Percentiles rank a stretch among this genome's conserved stretches.
Conservation (phyloP, 2,113 vertebrate genomes). For the Salvelinus sp. region DNA sequence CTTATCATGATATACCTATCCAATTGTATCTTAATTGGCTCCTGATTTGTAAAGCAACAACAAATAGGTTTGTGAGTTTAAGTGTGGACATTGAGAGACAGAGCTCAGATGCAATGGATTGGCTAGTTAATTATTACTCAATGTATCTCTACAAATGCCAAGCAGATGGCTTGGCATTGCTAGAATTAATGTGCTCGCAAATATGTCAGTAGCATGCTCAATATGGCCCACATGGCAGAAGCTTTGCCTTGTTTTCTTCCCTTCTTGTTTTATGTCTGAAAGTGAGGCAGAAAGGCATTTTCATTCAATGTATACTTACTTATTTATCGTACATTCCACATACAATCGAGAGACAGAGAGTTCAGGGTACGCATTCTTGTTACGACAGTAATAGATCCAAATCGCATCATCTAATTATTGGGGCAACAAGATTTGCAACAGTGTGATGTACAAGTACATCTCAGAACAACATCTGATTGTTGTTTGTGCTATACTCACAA, state of each 20-base stretch:
- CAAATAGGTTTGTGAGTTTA: conserved; percentile 30
- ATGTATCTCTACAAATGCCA: conserved; percentile 56
- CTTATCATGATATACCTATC: not conserved
- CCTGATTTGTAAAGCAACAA: conserved; percentile 28
- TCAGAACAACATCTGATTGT: conserved; percentile 39
- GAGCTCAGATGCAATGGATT: conserved; percentile 38
- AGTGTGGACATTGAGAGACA: conserved; percentile 17
- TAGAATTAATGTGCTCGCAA: conserved; percentile 63
- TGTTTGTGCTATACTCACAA: conserved; percentile 34
- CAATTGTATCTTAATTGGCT: conserved; percentile 12
- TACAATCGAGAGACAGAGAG: not conserved
- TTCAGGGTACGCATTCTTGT: not conserved
- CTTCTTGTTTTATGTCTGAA: conserved; percentile 20
- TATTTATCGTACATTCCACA: not conserved
- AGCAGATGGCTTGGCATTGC: conserved; percentile 68
- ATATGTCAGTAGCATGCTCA: conserved; percentile 58
- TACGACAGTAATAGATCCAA: conserved; percentile 55
- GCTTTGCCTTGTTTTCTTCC: conserved; percentile 1
- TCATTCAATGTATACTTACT: conserved; percentile 9
- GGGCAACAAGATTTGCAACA: conserved; percentile 55
- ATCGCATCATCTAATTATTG: conserved; percentile 71
- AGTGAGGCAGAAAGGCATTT: conserved; percentile 20
- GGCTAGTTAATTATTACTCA: conserved; percentile 62
- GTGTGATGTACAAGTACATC: conserved; percentile 56
- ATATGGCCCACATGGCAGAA: conserved; percentile 46